Percentiles rank a stretch among this genome's conserved stretches.
These are phyloP conservation scores for Myiagra hebetior DNA, from an alignment of 2,113 vertebrate species.

Conservation along the genomic window DNA sequence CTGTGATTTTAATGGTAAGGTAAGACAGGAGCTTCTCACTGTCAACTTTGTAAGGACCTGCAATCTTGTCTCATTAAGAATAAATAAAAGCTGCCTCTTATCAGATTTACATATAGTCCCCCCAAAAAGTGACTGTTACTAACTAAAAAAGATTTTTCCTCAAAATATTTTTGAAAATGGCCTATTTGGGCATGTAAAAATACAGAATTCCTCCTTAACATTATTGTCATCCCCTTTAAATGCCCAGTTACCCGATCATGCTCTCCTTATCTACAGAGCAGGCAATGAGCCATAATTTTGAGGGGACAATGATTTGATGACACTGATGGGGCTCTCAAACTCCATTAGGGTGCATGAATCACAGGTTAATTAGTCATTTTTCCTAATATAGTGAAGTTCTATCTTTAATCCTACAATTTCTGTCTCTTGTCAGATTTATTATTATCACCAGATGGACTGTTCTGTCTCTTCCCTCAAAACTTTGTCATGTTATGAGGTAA, in stretches of 20 bases:
- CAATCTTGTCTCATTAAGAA: not conserved
- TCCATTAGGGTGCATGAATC: constrained; percentile 25
- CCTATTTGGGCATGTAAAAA: not conserved
- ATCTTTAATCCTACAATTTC: not conserved
- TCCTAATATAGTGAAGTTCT: constrained; percentile 24
- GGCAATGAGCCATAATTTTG: not conserved
- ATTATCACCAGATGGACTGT: not conserved
- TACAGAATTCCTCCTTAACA: not conserved
- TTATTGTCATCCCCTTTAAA: not conserved
- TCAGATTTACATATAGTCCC: not conserved
- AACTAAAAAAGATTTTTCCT: not conserved
- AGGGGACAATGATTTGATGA: constrained; percentile 1
- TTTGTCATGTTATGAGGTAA: not conserved
- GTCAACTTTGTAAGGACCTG: not conserved
- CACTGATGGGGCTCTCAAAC: not conserved
- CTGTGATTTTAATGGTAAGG: not conserved
- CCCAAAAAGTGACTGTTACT: not conserved
- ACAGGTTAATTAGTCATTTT: constrained; percentile 28
- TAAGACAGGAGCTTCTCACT: not conserved
- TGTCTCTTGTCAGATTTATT: constrained; percentile 13
- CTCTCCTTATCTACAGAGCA: not conserved
- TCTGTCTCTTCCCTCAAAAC: not conserved
- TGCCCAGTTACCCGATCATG: not conserved
- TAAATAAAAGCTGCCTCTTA: not conserved
- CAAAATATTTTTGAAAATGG: not conserved